Conservation (phyloP, 2,888 invertebrate genomes). For the Lithophane leautieri region DNA sequence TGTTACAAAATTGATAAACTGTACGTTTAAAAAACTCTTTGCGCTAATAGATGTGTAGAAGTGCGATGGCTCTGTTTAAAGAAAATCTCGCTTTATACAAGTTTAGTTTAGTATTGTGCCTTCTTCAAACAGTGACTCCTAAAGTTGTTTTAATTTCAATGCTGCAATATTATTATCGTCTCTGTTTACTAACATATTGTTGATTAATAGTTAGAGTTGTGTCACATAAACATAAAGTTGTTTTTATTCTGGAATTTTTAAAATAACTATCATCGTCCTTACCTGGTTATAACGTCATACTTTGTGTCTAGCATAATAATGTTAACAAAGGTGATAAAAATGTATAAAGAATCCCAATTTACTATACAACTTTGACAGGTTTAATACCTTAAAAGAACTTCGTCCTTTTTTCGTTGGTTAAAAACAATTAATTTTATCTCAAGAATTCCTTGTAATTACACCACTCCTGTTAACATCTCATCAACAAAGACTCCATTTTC, state of each 20-base stretch:
- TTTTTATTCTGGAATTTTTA: background rate
- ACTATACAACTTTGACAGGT: background rate
- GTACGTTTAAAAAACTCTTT: background rate
- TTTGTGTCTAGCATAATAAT: background rate
- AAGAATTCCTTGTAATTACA: conserved; percentile 8
- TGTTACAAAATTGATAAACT: background rate
- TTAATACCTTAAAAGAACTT: background rate
- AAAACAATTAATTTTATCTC: background rate
- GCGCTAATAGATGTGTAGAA: too few relatives aligned
- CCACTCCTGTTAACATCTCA: conserved; percentile 3
- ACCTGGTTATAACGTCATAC: too few relatives aligned
- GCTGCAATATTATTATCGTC: background rate
- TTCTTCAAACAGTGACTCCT: too few relatives aligned
- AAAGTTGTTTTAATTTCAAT: too few relatives aligned
- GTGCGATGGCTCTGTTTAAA: too few relatives aligned
- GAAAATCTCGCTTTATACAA: too few relatives aligned
- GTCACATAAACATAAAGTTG: too few relatives aligned
- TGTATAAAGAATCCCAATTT: background rate
- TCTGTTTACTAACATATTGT: background rate
- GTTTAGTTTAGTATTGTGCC: too few relatives aligned
- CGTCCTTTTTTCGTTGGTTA: background rate
- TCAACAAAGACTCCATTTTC: conserved; percentile 27
- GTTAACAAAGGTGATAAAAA: background rate
- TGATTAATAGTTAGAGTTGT: background rate
- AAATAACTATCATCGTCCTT: background rate